Conservation (phyloP, 1,140 invertebrate genomes). For the Steinernema feltiae region DNA sequence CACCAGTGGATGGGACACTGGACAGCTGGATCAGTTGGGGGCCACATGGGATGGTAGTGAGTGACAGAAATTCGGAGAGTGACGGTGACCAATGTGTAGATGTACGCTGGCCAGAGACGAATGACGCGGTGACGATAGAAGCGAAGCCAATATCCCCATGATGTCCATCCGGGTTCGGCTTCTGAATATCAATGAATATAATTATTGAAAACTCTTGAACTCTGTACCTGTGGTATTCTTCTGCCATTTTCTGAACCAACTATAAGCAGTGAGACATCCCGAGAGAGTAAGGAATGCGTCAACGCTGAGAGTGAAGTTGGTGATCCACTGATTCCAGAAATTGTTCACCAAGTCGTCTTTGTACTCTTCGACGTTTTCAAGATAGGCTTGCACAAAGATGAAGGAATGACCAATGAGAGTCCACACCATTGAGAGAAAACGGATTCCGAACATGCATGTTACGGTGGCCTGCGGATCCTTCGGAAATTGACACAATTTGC, state of each 20-base stretch:
- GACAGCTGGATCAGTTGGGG: slow-evolving; percentile 57
- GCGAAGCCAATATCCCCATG: slow-evolving; percentile 52
- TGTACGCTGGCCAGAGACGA: slow-evolving; percentile 54
- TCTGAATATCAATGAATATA: no score
- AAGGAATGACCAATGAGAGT: slow-evolving; percentile 57
- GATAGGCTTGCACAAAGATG: slow-evolving; percentile 56
- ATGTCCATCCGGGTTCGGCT: slow-evolving; percentile 49
- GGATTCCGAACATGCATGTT: slow-evolving; percentile 55
- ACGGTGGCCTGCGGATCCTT: slow-evolving; percentile 55
- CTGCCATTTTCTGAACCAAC: slow-evolving; percentile 57
- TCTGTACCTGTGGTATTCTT: slow-evolving; percentile 53
- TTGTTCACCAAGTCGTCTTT: slow-evolving; percentile 55
- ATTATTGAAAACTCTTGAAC: no score
- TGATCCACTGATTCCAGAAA: slow-evolving; percentile 58
- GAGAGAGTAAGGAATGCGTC: slow-evolving; percentile 52
- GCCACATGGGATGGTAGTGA: slow-evolving; percentile 57
- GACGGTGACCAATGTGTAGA: slow-evolving; percentile 54
- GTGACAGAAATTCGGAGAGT: slow-evolving; percentile 52
- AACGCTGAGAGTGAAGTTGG: slow-evolving; percentile 52
- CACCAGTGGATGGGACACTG: slow-evolving; percentile 56
- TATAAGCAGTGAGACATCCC: slow-evolving; percentile 51
- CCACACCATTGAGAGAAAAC: slow-evolving; percentile 56
- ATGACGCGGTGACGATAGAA: slow-evolving; percentile 55
- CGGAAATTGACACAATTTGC: slow-evolving; percentile 52
- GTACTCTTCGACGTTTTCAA: slow-evolving; percentile 55